Conservation (phyloP, 2,888 invertebrate genomes). For the Napeogenes inachia region DNA sequence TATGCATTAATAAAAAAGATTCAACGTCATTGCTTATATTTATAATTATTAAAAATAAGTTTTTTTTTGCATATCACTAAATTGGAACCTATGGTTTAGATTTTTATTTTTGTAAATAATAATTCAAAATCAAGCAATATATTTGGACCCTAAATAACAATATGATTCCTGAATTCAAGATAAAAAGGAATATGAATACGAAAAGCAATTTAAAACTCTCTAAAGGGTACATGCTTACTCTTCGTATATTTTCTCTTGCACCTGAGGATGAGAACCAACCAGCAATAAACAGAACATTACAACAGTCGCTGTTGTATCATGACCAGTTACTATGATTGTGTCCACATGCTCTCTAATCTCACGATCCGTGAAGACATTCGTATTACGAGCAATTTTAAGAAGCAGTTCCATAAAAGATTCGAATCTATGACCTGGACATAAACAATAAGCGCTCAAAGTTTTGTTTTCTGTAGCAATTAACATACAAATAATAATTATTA, state of each 20-base stretch:
- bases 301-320: conserved; percentile 67
- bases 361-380: conserved; percentile 58
- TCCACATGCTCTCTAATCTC: conserved; percentile 78
- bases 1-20: too few species aligned
- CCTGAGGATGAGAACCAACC: conserved; percentile 60
- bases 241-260: conserved; percentile 51
- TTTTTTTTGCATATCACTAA: too few species aligned
- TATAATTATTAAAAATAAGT: too few species aligned
- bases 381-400: conserved; percentile 52
- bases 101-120: too few species aligned
- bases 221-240: conserved; percentile 45
- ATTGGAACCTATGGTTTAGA: too few species aligned
- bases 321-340: conserved; percentile 77
- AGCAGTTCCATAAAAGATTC: conserved; percentile 76
- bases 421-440: conserved; percentile 50
- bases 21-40: too few species aligned
- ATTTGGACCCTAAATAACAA: too few species aligned
- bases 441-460: neutral
- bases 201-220: too few species aligned
- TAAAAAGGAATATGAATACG: too few species aligned
- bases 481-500: neutral
- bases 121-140: too few species aligned
- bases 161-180: too few species aligned
- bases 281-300: conserved; percentile 61
- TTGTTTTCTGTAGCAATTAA: neutral